Evolutionary conservation across 2,888 invertebrate genomes (phyloP).

Genomic region (Pachydiplax longipennis): DNA sequence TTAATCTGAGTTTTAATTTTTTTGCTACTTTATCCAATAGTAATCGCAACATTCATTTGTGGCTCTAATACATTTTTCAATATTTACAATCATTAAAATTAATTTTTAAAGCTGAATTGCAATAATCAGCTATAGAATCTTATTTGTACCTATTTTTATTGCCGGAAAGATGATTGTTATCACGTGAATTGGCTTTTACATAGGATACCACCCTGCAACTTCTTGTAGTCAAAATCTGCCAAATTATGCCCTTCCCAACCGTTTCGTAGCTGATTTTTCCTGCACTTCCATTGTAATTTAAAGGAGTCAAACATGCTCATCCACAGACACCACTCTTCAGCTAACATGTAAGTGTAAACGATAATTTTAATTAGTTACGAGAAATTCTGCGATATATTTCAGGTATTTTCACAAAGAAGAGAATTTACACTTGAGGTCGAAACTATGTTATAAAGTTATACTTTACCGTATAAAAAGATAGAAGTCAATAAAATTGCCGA

Average conservation of each 20-base stretch:
- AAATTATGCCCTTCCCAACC: background rate
- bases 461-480: background rate
- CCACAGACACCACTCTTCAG: conserved; percentile 11
- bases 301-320: background rate
- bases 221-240: background rate
- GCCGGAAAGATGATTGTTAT: too few species aligned
- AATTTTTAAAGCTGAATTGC: background rate
- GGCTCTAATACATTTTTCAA: too few species aligned
- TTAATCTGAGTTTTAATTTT: too few species aligned
- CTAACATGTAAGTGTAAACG: background rate
- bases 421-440: too few species aligned
- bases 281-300: background rate
- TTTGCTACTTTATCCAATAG: too few species aligned
- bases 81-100: too few species aligned
- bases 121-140: background rate
- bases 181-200: too few species aligned
- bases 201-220: background rate
- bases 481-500: background rate
- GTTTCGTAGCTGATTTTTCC: background rate
- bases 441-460: background rate
- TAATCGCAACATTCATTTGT: too few species aligned
- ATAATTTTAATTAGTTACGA: too few species aligned
- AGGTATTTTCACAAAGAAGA: too few species aligned
- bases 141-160: background rate
- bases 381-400: too few species aligned